These are phyloP conservation scores for Sylvilagus bachmani DNA, from an alignment of 2,113 vertebrate genomes.

Conservation along the genomic window DNA sequence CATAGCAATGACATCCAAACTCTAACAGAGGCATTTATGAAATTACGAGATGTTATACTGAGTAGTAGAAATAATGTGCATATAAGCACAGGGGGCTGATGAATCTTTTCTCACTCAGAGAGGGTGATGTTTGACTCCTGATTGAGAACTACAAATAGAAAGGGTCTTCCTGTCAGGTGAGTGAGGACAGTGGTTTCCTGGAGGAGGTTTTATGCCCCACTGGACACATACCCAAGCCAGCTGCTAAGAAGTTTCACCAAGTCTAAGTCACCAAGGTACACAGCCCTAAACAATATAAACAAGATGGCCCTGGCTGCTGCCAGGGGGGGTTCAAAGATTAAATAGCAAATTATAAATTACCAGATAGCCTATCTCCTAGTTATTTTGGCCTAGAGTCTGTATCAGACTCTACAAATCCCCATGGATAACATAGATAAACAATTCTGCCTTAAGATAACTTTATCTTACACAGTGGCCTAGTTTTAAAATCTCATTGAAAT, in stretches of 20 bases:
- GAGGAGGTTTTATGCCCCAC: neutral
- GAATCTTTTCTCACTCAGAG: neutral
- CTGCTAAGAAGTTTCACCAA: neutral
- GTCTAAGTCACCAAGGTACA: neutral
- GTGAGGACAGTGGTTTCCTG: neutral
- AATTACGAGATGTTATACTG: neutral
- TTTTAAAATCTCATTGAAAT: constrained; percentile 43
- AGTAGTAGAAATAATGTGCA: neutral
- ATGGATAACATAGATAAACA: neutral
- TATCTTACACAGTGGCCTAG: neutral
- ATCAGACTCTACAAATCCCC: neutral
- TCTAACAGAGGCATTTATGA: neutral
- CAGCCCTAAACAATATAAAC: neutral
- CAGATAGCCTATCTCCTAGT: neutral
- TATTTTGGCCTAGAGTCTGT: neutral
- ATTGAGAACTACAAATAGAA: neutral
- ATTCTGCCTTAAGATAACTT: neutral
- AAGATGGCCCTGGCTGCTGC: neutral
- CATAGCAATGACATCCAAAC: too few relatives aligned
- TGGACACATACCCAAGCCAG: neutral
- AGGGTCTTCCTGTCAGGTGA: neutral
- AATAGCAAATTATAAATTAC: neutral
- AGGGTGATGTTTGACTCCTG: neutral
- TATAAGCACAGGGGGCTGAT: neutral
- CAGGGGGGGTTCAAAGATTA: neutral